Percentiles rank a stretch among this genome's conserved stretches.
Evolutionary conservation across 2,888 invertebrate species (phyloP).

Genomic region (Scaeva pyrastri): DNA sequence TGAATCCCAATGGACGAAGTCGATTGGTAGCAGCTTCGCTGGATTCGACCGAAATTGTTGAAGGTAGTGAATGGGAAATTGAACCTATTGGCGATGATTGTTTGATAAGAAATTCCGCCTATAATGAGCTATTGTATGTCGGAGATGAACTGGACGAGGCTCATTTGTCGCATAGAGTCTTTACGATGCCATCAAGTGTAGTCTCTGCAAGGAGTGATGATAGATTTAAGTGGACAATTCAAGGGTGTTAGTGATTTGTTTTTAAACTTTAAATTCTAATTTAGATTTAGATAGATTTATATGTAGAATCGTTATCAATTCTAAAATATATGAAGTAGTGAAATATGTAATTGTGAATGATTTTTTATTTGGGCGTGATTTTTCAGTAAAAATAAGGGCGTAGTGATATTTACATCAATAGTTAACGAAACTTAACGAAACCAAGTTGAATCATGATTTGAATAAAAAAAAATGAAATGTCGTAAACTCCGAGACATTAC

Average conservation of each 20-base stretch:
- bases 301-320: too few species aligned
- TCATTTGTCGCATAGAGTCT: constrained; percentile 61
- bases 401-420: too few species aligned
- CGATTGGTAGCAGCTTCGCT: constrained; percentile 57
- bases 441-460: too few species aligned
- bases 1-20: constrained; percentile 40
- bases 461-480: too few species aligned
- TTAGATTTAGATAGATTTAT: background rate
- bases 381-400: too few species aligned
- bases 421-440: too few species aligned
- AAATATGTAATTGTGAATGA: too few species aligned
- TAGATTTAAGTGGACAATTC: constrained; percentile 64
- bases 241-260: constrained; percentile 39
- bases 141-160: constrained; percentile 60
- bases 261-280: background rate
- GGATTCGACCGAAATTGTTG: constrained; percentile 48
- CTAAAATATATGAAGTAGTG: too few species aligned
- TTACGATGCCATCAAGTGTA: constrained; percentile 22
- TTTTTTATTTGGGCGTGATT: too few species aligned
- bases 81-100: constrained; percentile 63
- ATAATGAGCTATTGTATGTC: constrained; percentile 63
- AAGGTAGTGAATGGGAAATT: constrained; percentile 63
- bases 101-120: constrained; percentile 46
- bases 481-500: too few species aligned
- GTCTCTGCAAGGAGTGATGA: constrained; percentile 30